phyloP scores from a whole-genome alignment of 30 jellyfish, hydroid and myxozoan genomes.

The Cassiopea andromeda region DNA sequence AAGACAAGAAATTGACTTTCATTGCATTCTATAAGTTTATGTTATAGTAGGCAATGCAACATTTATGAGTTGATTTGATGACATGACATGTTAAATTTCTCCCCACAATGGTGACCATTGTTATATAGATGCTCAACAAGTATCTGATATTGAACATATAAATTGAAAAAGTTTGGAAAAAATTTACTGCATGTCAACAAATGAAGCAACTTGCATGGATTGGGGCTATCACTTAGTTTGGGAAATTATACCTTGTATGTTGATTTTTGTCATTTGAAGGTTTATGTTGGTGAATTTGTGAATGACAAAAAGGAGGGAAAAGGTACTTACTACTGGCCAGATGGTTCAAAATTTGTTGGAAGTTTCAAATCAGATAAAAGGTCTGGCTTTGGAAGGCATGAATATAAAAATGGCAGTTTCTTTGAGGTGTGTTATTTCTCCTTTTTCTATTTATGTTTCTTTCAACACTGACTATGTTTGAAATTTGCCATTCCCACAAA shows the following conservation, averaged over 20 bases:
- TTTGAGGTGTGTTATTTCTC: slow-evolving; percentile 67
- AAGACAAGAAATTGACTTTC: not conserved
- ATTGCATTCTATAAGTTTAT: not conserved
- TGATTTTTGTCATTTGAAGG: slow-evolving; percentile 22
- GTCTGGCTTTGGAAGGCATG: slow-evolving; percentile 86
- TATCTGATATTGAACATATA: too few relatives aligned
- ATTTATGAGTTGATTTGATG: too few relatives aligned
- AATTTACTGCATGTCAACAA: too few relatives aligned
- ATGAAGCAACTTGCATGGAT: too few relatives aligned
- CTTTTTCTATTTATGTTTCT: not conserved
- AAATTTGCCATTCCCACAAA: not conserved
- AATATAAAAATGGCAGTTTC: slow-evolving; percentile 62
- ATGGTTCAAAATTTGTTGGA: slow-evolving; percentile 85
- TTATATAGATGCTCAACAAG: too few relatives aligned
- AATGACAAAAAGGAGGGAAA: slow-evolving; percentile 79
- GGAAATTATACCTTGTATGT: too few relatives aligned
- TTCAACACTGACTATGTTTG: not conserved
- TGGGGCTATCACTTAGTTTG: too few relatives aligned
- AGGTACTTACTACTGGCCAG: slow-evolving; percentile 91
- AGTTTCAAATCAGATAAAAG: slow-evolving; percentile 66
- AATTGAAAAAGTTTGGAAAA: too few relatives aligned
- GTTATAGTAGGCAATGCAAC: too few relatives aligned
- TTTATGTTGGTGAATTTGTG: slow-evolving; percentile 79
- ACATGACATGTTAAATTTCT: too few relatives aligned
- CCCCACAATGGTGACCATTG: too few relatives aligned